Evolutionary conservation across 2,113 vertebrate genomes (phyloP), one percentile per base, ranked within the genome.

Genomic region (Pterocles burchelli): DNA sequence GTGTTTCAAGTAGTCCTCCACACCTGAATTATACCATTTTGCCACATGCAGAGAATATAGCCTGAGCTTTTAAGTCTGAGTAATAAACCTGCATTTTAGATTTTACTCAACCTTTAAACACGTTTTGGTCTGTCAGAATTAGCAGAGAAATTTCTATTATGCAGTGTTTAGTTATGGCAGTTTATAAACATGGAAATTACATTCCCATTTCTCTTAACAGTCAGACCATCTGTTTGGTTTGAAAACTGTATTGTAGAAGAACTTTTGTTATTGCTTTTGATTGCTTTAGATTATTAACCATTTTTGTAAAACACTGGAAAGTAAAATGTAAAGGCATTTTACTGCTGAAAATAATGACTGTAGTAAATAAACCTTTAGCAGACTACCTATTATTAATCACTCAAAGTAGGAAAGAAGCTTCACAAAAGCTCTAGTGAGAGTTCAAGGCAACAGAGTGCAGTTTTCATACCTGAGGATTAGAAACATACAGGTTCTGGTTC

Each of bases 401-500:
- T 13, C 17, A 2, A 8, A 74, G 31, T 9, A 59, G 29, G 20
- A 33, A 74, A 86, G 61, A 33, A 59, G 33, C 54, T 84, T 28
- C 78, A 43, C n/a, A 62, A 66, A 78, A 68, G 22, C 48, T 85
- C 20, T 14, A 49, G 11, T 0, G 26, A 15, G 72, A 76, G 45
- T 16, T 58, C 36, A 62, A 81, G 61, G 2, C 16, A 18, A 29
- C 17, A 38, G n/a, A 61, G 63, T 17, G 17, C 4, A 46, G 79
- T 31, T 46, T 81, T 93, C 94, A 34, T 97, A 98, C 98, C 98
- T 98, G 97, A 92, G 81, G 96, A 59, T 83, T 93, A 71, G 93
- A 90, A 89, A 85, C 15, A 41, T 2, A 28, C 17, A 72, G 49
- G 57, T 90, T 87, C n/a, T 52, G 85, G 16, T 24, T 72, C 90